These are phyloP conservation scores for Artemia sp. DNA, from an alignment of 2,888 invertebrate species.

Conservation along the genomic window DNA sequence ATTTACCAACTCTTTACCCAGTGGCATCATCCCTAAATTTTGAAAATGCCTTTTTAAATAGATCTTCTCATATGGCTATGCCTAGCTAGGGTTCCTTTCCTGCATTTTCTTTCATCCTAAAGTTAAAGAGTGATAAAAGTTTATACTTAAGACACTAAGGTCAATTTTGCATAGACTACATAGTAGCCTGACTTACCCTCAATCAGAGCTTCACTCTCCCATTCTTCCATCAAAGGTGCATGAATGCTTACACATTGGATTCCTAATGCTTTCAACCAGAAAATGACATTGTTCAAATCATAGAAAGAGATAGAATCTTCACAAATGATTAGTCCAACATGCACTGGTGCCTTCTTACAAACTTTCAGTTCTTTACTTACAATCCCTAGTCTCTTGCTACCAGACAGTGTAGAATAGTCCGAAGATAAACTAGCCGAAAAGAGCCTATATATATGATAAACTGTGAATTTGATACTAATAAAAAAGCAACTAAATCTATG, in stretches of 20 bases:
- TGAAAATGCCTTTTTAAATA: too few relatives aligned
- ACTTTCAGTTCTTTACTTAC: neutral
- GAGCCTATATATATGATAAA: neutral
- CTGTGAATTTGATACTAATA: neutral
- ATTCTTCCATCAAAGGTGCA: slow-evolving; percentile 2
- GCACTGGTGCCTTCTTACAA: neutral
- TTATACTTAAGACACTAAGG: too few relatives aligned
- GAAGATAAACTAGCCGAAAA: neutral
- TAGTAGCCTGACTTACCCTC: neutral
- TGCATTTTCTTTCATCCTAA: too few relatives aligned
- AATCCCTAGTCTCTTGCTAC: neutral
- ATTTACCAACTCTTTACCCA: too few relatives aligned
- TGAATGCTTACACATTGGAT: neutral
- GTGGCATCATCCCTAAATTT: too few relatives aligned
- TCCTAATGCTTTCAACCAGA: neutral
- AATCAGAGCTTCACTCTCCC: neutral
- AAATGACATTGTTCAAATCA: neutral
- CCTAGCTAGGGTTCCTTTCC: too few relatives aligned
- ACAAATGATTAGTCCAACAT: slow-evolving; percentile 2
- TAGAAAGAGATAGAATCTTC: slow-evolving; percentile 1
- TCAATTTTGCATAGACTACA: too few relatives aligned
- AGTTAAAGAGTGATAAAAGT: too few relatives aligned
- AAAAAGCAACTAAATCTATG: neutral
- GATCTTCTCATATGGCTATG: too few relatives aligned
- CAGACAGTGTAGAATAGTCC: neutral